Conservation (phyloP, 2,888 invertebrate genomes). For the Agrochola circellaris region DNA sequence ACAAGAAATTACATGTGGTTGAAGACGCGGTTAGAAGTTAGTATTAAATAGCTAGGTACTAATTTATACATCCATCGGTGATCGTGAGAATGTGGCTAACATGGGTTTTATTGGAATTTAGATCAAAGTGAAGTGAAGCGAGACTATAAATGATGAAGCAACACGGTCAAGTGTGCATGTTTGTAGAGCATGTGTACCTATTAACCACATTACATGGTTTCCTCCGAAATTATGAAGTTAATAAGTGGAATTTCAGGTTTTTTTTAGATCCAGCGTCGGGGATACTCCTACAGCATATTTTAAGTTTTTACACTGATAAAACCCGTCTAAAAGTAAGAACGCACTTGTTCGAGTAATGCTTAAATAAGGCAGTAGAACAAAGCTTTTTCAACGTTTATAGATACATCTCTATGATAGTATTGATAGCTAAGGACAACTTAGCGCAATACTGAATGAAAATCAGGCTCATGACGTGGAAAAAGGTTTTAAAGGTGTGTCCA, state of each 20-base stretch:
- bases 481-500: no score
- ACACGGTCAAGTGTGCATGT: conserved; percentile 8
- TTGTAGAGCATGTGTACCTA: not conserved
- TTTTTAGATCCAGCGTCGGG: not conserved
- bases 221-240: not conserved
- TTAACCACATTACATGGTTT: not conserved
- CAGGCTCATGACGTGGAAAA: no score
- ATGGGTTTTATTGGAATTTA: conserved; percentile 37
- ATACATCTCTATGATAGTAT: no score
- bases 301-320: no score
- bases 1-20: not conserved
- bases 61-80: conserved; percentile 2
- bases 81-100: conserved; percentile 13
- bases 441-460: no score
- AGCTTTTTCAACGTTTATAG: no score
- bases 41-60: not conserved
- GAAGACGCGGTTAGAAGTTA: not conserved
- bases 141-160: conserved; percentile 20
- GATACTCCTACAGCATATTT: not conserved
- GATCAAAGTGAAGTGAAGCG: conserved; percentile 41
- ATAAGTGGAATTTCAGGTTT: not conserved
- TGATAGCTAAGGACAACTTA: no score
- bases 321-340: no score
- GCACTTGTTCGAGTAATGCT: no score
- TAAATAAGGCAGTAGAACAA: no score